Evolutionary conservation across 2,797 vertebrate genomes (phyloP), one percentile per base, ranked within the genome.

Genomic region (Neosalanx taihuensis): DNA sequence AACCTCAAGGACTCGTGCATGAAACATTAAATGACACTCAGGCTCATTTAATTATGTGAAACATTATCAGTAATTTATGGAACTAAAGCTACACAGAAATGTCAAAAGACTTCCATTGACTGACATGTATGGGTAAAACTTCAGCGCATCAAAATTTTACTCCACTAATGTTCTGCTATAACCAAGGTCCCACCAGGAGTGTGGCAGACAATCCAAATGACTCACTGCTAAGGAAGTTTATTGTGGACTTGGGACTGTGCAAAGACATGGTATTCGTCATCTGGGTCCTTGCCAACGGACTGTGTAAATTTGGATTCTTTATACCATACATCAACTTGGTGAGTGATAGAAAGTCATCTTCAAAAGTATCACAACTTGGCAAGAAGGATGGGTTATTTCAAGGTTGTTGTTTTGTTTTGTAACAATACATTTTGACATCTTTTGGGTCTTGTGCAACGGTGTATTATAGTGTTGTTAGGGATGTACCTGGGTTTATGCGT

Each of bases 261-360:
- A 81, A 81, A 46, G 71, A 83, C 61, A 67, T 66, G 17, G 72
- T 79, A 17, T 83, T 83, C 31, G 73, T 80, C 17, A 65, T 80
- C 17, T 83, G 81, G 81, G 81, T 83, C n/a, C 60, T 56, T 20
- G 71, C 78, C 49, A 79, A 80, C 69, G 81, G 81, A 56, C 67
- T 83, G 66, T 79, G 78, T 56, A 83, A 83, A 75, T 83, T 83
- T 75, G 79, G 81, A 59, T 79, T 83, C 71, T 83, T 75, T 66
- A 83, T 81, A 35, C 79, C 79, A 6, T 83, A 76, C 71, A 76
- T 81, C 64, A 72, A 83, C 72, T 66, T 83, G 81, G 81, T 81
- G 69, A 79, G 76, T 72, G 33, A 23, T 53, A 20, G 2, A 29
- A 26, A 18, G 6, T 31, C 20, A 56, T 53, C 57, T 63, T 9